Base-by-base conservation (phyloP, 1,140 invertebrate genomes). In the Aphelinus certus region DNA sequence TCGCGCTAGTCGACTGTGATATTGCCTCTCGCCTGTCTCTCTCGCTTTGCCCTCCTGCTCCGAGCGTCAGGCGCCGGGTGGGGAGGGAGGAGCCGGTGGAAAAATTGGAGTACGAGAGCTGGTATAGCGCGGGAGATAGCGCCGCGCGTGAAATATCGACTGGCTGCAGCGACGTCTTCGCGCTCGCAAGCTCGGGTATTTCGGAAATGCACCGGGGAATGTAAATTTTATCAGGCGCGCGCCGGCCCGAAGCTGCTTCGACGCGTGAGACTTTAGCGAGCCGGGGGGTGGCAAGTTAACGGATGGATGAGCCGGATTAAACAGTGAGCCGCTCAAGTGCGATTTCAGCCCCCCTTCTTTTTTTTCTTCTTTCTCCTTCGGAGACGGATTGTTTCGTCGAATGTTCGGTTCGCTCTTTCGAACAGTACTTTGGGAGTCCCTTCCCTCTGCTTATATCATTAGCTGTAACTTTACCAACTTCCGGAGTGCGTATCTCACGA, bases 1-100 rank as follows among this genome's bases (percentile, higher is more conserved):
- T 72, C 65, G 73, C 60, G 75, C 63, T 76, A 79, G 76, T 78
- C 72, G 73, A 78, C 74, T 80, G 80, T 80, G 77, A 80, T 79
- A 80, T 81, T 81, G 79, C 76, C 69, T 78, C 47, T 5, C 49
- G 64, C 6, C 71, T 55, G 43, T 53, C 68, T n/a, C 9, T 42
- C n/a, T 3, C 7, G 42, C 65, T 9, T 47, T 4, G 7, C 48
- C 46, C 61, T 48, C 64, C 10, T 1, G 4, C 64, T 4, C 49
- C 26, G 26, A 10, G 7, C 57, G 57, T 7, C 57, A 60, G 57
- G 3, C 26, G 51, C 51, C 51, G 4, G 51, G 51, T 6, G 0
- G 51, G 9, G 51, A 9, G 9, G 51, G 46, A 63, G 47, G 47
- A 46, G 47, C 10, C 62, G 43, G 7, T 46, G 58, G 42, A 60